Percentiles rank a stretch among this genome's conserved stretches.
These are phyloP conservation scores for Hyaena hyaena DNA, from an alignment of 2,113 vertebrate species.

Conservation along the genomic window DNA sequence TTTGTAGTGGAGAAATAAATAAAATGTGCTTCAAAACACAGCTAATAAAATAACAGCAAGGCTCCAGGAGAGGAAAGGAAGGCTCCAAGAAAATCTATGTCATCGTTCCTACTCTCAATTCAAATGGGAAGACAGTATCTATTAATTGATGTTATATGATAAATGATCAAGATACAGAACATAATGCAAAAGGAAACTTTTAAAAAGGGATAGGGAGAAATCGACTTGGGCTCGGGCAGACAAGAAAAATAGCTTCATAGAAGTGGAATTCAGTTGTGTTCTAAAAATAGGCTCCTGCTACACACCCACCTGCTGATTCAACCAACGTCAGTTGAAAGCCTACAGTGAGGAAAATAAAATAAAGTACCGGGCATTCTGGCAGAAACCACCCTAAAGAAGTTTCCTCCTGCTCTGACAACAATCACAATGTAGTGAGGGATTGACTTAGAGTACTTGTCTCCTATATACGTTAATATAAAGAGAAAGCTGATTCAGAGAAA, in stretches of 20 bases:
- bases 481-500: conserved; percentile 12
- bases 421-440: neutral
- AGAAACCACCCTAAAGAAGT: neutral
- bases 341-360: neutral
- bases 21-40: neutral
- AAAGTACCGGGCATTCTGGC: neutral
- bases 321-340: neutral
- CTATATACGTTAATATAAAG: neutral
- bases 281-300: neutral
- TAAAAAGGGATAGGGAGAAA: neutral
- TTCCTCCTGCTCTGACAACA: neutral
- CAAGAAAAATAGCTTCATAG: neutral
- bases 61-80: neutral
- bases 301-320: neutral
- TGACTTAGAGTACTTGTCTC: neutral
- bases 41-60: neutral
- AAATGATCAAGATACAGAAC: neutral
- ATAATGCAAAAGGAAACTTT: neutral
- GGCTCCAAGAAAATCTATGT: neutral
- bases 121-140: neutral
- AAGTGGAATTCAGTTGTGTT: neutral
- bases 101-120: neutral
- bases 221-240: neutral
- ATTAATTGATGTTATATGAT: neutral
- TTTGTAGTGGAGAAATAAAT: neutral